A percentile compares a stretch with the other conserved stretches of the same genome.
These are phyloP conservation scores for Aplodontia rufa DNA, from an alignment of 2,113 vertebrate genomes.

Conservation along the genomic window DNA sequence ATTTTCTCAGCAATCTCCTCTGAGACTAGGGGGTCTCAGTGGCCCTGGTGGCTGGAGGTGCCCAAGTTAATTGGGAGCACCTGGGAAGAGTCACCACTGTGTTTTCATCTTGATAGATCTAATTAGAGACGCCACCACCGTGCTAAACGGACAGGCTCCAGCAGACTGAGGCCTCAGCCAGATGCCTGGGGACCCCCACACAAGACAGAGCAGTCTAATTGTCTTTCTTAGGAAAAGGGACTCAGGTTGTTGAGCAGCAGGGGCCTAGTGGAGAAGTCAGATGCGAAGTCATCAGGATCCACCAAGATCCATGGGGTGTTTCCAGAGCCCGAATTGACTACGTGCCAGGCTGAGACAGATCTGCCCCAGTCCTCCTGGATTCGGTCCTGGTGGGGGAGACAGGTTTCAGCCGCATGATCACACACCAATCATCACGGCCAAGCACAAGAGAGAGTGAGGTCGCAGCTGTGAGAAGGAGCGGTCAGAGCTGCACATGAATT, in stretches of 20 bases:
- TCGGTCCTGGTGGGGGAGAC: no score
- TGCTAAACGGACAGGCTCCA: background rate
- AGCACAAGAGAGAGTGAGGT: background rate
- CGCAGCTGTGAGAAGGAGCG: accelerated
- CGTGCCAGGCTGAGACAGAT: background rate
- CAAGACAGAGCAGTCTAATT: background rate
- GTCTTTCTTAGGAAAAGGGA: background rate
- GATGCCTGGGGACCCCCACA: background rate
- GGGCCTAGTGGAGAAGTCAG: background rate
- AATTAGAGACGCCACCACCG: background rate
- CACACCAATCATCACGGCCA: background rate
- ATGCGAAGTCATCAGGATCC: background rate
- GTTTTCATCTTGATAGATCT: background rate
- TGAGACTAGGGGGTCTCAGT: background rate
- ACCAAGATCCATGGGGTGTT: background rate
- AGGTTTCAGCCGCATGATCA: background rate
- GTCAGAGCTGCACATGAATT: accelerated
- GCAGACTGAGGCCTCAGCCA: background rate
- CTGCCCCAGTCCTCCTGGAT: background rate
- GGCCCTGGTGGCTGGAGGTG: background rate
- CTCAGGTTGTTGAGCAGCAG: background rate
- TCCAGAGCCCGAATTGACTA: background rate
- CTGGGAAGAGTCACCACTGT: background rate
- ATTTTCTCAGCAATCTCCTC: background rate
- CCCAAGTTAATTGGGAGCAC: conserved; percentile 1